phyloP scores from a whole-genome alignment of 2,797 vertebrate species.

The Heteromormyrus szaboi region DNA sequence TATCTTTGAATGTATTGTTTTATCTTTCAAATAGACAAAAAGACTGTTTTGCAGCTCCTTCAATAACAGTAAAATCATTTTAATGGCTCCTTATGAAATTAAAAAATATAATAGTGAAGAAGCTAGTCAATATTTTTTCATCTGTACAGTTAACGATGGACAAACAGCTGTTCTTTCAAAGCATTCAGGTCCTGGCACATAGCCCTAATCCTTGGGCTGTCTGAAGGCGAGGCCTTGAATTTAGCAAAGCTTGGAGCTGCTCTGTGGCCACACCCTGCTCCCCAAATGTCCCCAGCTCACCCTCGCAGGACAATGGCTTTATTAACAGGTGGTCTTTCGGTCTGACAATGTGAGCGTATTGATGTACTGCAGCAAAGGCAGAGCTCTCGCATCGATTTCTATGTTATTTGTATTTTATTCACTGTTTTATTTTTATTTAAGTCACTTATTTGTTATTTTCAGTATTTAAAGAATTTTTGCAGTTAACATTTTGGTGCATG shows the following conservation, averaged over 20 bases:
- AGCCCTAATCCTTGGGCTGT: conserved; percentile 5
- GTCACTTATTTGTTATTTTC: not conserved
- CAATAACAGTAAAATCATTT: conserved; percentile 13
- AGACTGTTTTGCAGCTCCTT: not conserved
- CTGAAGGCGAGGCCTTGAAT: not conserved
- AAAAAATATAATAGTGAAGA: conserved; percentile 15
- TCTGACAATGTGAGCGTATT: not conserved
- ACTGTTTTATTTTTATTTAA: not conserved
- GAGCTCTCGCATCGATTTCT: not conserved
- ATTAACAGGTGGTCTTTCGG: conserved; percentile 9
- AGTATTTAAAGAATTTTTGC: not conserved
- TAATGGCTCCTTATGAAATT: conserved; percentile 7
- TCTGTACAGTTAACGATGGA: conserved; percentile 9
- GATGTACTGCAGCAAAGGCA: not conserved
- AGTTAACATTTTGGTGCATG: not conserved
- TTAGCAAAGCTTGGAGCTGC: not conserved
- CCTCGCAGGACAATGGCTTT: not conserved
- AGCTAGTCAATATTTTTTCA: conserved; percentile 19
- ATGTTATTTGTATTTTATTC: conserved; percentile 9
- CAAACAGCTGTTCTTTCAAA: conserved; percentile 8
- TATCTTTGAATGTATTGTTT: not conserved
- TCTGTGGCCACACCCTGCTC: not conserved
- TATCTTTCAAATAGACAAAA: not conserved
- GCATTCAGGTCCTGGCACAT: not conserved
- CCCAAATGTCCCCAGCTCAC: not conserved